Evolutionary conservation across 2,888 invertebrate species (phyloP), one percentile per base, ranked within the genome.

Genomic region (Mesoligia furuncula): DNA sequence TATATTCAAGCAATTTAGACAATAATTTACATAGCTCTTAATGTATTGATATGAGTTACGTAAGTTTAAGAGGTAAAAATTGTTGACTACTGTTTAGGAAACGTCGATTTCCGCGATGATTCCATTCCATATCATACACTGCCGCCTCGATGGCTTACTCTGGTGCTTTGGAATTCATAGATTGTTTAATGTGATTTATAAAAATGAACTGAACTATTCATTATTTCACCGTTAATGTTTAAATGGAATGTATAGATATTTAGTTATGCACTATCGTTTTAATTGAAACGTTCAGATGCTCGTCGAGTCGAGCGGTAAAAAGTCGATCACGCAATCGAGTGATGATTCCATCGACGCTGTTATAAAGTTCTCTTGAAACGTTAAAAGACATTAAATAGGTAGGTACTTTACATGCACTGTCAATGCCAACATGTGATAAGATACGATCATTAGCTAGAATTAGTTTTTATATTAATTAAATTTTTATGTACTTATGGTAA

Each of bases 401-500:
- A 66, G 11, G 61, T 67, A 78, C 67, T 81, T 87, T 79, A 86
- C 70, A 85, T 82, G 88, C 85, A 90, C 89, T 90, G 85, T 91
- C 85, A 88, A 90, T 90, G 89, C 90, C 85, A 90, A 92, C 88
- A 91, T 93, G 93, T 93, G 94, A 94, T 93, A 93, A 93, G 89
- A 90, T 89, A 85, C 80, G 88, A 91, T 91, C 85, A 89, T 90
- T 88, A 85, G 81, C 71, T 91, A 90, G 87, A 77, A 83, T 87
- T 86, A 87, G 79, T 81, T 87, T 85, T 90, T 84, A 79, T 88
- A 86, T 87, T 88, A 85, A 86, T 86, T 85, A 80, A 83, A 76
- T 78, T 88, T 90, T 85, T 87, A 91, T 91, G 93, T 94, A 94
- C 94, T 94, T 95, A 94, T 92, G 88, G 89, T 93, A 87, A 90